Evolutionary conservation across 2,888 invertebrate genomes (phyloP), one percentile per base, ranked within the genome.

Genomic region (Notodromas monacha): DNA sequence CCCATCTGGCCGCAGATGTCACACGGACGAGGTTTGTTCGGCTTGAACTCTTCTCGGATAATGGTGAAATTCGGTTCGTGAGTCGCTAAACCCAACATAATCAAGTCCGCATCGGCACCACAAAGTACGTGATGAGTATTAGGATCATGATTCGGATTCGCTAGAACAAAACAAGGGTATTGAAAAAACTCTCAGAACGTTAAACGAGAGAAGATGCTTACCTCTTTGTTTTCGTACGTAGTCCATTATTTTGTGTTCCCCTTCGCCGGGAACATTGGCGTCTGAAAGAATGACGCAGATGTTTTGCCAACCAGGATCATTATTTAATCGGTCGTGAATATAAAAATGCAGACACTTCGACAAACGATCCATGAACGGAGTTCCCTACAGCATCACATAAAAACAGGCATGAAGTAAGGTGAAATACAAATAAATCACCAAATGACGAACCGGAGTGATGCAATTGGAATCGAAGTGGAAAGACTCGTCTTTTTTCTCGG

Each of bases 201-300:
- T 28, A 16, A 34, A 21, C 6, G 21, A 21, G n/a, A 21, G 8
- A 16, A 16, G 15, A 15, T 38, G 36, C 33, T 42, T 48, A 65
- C 69, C 68, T 49, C 89, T 63, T 52, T 89, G 92, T 41, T 65
- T 65, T n/a, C 96, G 60, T 40, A 96, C 84, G 46, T 65, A 96
- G 52, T 96, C 92, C 92, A 99, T 96, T 40, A 96, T 92, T 55
- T 96, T 96, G 49, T 96, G 96, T 51, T 96, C 96, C 1, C 96
- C 86, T 51, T 86, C 86, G 4, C 86, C 86, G 1, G 86, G 86
- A 4, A 79, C 86, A 50, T 89, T 96, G 2, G 96, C 92, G 50
- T 99, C 96, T 2, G 92, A 92, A n/a, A 99, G 56, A 41, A 99
- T 77, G 15, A 59, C 52, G 51, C 84, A 81, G 36, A 96, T 64